These are phyloP conservation scores for Amphiprion percula DNA, from an alignment of 2,113 vertebrate species.

Conservation along the genomic window DNA sequence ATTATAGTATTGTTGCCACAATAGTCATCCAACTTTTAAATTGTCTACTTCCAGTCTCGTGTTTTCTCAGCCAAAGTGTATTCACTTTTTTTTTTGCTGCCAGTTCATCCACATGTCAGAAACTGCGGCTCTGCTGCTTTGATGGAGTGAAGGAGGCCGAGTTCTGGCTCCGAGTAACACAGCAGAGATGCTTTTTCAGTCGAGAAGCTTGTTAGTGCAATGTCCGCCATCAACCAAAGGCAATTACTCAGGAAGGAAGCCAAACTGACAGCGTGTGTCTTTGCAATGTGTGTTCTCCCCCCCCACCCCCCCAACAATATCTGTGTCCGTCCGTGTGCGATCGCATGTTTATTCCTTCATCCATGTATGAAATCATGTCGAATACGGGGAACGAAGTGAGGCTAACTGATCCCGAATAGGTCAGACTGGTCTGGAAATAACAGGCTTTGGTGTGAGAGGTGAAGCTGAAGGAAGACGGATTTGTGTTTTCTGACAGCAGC, in stretches of 20 bases:
- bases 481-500: not conserved
- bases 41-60: too few relatives aligned
- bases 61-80: not conserved
- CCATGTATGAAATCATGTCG: not conserved
- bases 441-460: not conserved
- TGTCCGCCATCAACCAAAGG: slow-evolving; percentile 25
- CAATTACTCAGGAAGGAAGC: slow-evolving; percentile 38
- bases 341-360: not conserved
- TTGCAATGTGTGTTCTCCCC: not conserved
- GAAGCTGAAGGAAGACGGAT: not conserved
- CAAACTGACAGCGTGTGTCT: slow-evolving; percentile 43
- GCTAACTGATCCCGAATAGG: too few relatives aligned
- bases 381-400: too few relatives aligned
- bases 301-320: not conserved
- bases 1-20: not conserved
- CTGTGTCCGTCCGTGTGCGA: not conserved
- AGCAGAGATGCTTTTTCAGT: not conserved
- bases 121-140: not conserved
- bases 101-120: slow-evolving; percentile 32
- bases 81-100: not conserved
- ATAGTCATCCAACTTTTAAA: not conserved
- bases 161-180: slow-evolving; percentile 19
- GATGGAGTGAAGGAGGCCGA: not conserved
- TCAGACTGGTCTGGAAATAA: not conserved
- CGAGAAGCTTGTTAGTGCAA: slow-evolving; percentile 61